Percentiles rank a stretch among this genome's conserved stretches.
These are phyloP conservation scores for Dipus sagitta DNA, from an alignment of 2,797 vertebrate genomes.

Conservation along the genomic window DNA sequence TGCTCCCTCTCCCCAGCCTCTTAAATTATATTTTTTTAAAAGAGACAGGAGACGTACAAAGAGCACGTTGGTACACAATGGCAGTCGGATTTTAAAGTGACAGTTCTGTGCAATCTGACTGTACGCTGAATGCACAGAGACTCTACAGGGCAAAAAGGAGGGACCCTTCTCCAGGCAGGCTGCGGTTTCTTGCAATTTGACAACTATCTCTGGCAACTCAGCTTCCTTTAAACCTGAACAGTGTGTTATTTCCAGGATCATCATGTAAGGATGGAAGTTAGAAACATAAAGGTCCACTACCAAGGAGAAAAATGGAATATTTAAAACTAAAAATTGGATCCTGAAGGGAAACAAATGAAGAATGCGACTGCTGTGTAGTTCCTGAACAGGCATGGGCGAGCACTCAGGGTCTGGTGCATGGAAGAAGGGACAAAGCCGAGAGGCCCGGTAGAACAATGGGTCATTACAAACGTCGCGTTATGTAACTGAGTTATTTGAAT, in stretches of 20 bases:
- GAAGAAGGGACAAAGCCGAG: constrained; percentile 51
- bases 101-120: neutral
- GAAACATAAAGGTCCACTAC: neutral
- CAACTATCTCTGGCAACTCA: neutral
- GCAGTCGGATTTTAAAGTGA: neutral
- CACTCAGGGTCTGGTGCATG: neutral
- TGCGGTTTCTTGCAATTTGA: neutral
- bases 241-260: neutral
- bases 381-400: constrained; percentile 32
- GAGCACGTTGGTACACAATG: neutral
- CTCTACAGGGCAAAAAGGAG: no score
- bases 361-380: neutral
- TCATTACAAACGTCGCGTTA: constrained; percentile 57
- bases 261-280: neutral
- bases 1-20: no score
- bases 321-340: constrained; percentile 35
- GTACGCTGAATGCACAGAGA: neutral
- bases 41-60: neutral
- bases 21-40: neutral
- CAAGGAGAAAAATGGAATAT: constrained; percentile 52
- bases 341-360: neutral
- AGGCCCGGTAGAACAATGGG: constrained; percentile 68
- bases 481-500: constrained; percentile 74
- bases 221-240: no score
- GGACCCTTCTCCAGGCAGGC: neutral